Evolutionary conservation across 2,797 vertebrate genomes (phyloP), one percentile per base, ranked within the genome.

Genomic region (Hippoglossus hippoglossus): DNA sequence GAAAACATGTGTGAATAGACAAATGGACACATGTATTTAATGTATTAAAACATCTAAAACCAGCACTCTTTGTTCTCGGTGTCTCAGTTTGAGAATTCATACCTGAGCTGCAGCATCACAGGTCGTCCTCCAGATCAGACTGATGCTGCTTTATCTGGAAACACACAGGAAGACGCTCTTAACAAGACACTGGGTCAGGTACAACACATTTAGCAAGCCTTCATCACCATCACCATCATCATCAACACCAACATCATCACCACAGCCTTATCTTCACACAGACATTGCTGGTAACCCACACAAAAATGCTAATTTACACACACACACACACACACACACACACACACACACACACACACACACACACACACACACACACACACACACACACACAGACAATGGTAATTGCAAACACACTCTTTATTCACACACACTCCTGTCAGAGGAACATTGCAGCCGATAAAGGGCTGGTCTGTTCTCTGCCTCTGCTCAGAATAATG

Each of bases 71-170:
- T 5, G 16, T 4, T 44, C 41, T 18, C 19, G 11, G 24, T 15
- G n/a, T 61, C 53, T 49, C 16, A 3, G 41, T 13, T n/a, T 41
- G 8, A 13, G n/a, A 5, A 28, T 50, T 19, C 21, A 0, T 51
- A 89, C 85, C 85, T 79, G 70, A 64, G 53, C 39, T 26, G 67
- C 44, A 53, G 47, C 3, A 51, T 91, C 84, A 91, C 89, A 89
- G 80, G 11, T 80, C 52, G 34, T 85, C 85, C 34, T 89, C 82
- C 55, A 63, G 67, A 9, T 87, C 85, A 13, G 73, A 81, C 21
- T 16, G 82, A 67, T 78, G 78, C 55, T 63, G 79, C 50, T 81
- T 79, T 77, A 89, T 88, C 89, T 91, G 77, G 24, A 77, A 75
- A 74, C 21, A 83, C 19, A 81, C 24, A 61, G n/a, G 25, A 64